Evolutionary conservation across 2,113 vertebrate genomes (phyloP), one percentile per base, ranked within the genome.

Genomic region (Carassius auratus): DNA sequence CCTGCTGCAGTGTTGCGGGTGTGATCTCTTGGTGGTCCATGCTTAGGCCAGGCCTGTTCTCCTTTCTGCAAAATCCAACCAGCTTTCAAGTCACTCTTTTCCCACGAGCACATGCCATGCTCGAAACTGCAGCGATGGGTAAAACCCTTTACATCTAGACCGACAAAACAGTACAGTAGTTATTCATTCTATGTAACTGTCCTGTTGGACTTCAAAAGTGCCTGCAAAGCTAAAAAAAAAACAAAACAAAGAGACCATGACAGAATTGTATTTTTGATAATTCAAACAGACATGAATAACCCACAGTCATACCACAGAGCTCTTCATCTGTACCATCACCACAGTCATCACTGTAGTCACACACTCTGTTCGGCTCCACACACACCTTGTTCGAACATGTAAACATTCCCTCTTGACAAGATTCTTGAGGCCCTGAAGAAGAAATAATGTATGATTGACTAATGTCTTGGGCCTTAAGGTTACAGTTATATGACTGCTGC

Each of bases 291-390:
- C 1, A 30, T 30, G 1, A 59, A 21, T 8, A 59, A 59, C 19
- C 57, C 57, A 61, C 1, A 3, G 36, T 71, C 93, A 90, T 89
- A 95, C 94, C 95, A 86, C 94, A 95, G 85, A 86, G 26, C 13
- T 3, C 82, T 86, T 95, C 94, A 81, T 95, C 94, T 30, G 92
- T 92, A 83, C 86, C 33, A 88, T 95, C 95, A n/a, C 93, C 94
- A 57, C 95, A 95, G 90, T 95, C 93, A 85, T 95, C 93, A 0
- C 84, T 94, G 92, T 93, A 94, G 88, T 95, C 95, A 91, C 95
- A 95, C 76, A 94, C 90, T 84, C 36, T 90, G 87, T n/a, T 89
- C 23, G 1, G 79, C 61, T 92, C 90, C 66, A 95, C 91, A 88
- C 95, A 95, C 77, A 90, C 94, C 2, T 19, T 81, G 86, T 92